phyloP scores from a whole-genome alignment of 1,140 invertebrate genomes.

The Brachionus paranguensis region DNA sequence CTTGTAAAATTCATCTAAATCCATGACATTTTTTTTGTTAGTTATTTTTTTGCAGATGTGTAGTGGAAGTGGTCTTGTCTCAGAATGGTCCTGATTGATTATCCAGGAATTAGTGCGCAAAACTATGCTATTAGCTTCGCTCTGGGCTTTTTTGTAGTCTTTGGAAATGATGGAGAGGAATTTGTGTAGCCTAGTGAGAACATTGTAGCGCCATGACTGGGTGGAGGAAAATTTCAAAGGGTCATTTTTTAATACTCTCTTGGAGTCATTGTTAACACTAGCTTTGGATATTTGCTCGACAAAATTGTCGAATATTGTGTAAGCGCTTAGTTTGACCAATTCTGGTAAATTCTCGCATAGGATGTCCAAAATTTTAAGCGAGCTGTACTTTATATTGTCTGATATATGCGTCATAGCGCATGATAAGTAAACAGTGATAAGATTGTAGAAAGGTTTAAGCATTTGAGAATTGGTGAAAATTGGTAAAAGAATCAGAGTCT shows the following conservation, averaged over 20 bases:
- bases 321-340: conserved; percentile 62
- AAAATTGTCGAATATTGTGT: conserved; percentile 68
- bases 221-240: conserved; percentile 46
- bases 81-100: conserved; percentile 37
- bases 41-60: background rate
- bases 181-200: conserved; percentile 45
- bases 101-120: background rate
- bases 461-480: conserved; percentile 50
- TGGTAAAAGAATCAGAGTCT: conserved; percentile 59
- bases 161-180: conserved; percentile 42
- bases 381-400: conserved; percentile 70
- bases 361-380: conserved; percentile 65
- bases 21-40: background rate
- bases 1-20: background rate
- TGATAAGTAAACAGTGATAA: conserved; percentile 68
- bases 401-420: conserved; percentile 82
- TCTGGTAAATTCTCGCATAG: conserved; percentile 61
- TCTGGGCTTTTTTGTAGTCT: background rate
- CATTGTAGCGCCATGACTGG: conserved; percentile 46
- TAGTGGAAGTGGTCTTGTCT: background rate
- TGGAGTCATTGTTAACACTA: conserved; percentile 41
- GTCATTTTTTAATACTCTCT: conserved; percentile 44
- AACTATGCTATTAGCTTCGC: background rate
- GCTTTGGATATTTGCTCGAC: conserved; percentile 65
- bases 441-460: conserved; percentile 64